Evolutionary conservation across 2,888 invertebrate genomes (phyloP).

Genomic region (Troides aeacus): DNA sequence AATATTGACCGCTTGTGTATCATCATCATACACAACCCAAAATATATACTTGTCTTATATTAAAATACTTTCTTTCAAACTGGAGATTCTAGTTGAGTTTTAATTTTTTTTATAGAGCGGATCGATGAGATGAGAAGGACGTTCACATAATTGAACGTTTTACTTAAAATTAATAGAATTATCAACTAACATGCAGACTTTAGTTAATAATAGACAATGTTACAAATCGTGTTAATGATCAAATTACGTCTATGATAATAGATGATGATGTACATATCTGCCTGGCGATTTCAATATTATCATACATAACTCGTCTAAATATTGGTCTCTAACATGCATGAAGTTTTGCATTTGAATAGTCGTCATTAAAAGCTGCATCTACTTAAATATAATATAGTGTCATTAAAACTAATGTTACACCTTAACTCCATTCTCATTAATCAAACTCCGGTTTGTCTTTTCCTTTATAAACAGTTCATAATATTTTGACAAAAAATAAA

Average conservation of each 20-base stretch:
- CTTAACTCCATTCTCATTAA: background rate
- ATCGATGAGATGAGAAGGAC: too few relatives aligned
- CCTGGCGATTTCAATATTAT: background rate
- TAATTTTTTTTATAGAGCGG: too few relatives aligned
- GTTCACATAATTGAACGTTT: too few relatives aligned
- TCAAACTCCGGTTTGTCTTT: slow-evolving; percentile 1
- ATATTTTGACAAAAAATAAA: too few relatives aligned
- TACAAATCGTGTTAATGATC: background rate
- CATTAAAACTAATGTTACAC: slow-evolving; percentile 3
- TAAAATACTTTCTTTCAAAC: too few relatives aligned
- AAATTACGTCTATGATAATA: background rate
- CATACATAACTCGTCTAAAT: too few relatives aligned
- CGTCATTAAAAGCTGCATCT: slow-evolving; percentile 10
- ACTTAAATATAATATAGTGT: background rate
- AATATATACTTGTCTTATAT: too few relatives aligned
- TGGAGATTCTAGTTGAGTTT: too few relatives aligned
- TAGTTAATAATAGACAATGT: background rate
- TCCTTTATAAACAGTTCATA: too few relatives aligned
- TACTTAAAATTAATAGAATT: too few relatives aligned
- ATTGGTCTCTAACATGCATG: background rate
- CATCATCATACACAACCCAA: too few relatives aligned
- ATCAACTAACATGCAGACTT: background rate
- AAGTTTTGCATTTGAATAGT: slow-evolving; percentile 1
- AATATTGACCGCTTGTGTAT: too few relatives aligned
- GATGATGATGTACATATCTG: background rate